Evolutionary conservation across 2,797 vertebrate species (phyloP).

Genomic region (Aphelocoma californica): DNA sequence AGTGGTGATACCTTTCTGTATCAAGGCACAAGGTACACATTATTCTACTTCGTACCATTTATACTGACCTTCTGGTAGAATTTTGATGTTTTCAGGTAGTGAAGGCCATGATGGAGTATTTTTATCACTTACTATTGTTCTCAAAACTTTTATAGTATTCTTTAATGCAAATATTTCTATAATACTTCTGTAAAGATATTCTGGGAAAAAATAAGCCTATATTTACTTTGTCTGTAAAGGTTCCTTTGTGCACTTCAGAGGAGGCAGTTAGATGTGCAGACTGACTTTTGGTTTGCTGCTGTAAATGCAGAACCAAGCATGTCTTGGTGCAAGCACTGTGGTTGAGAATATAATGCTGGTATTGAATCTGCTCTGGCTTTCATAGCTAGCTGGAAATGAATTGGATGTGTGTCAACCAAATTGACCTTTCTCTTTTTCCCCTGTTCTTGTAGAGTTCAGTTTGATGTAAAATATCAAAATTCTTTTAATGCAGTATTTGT

Average conservation of each 20-base stretch:
- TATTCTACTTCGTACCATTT: background rate
- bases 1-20: background rate
- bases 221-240: background rate
- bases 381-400: background rate
- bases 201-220: background rate
- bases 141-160: background rate
- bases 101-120: background rate
- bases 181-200: background rate
- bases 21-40: too few species aligned
- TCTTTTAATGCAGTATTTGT: background rate
- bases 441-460: background rate
- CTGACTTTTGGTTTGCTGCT: background rate
- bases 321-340: background rate
- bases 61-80: background rate
- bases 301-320: background rate
- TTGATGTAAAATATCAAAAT: background rate
- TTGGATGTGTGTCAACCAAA: background rate
- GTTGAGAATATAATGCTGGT: background rate
- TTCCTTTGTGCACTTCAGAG: background rate
- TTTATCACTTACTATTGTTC: background rate
- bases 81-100: background rate
- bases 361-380: background rate
- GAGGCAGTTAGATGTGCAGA: background rate
- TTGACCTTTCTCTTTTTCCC: background rate
- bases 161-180: background rate